Base-by-base conservation (phyloP, 2,113 vertebrate genomes). In the Mustela lutreola region DNA sequence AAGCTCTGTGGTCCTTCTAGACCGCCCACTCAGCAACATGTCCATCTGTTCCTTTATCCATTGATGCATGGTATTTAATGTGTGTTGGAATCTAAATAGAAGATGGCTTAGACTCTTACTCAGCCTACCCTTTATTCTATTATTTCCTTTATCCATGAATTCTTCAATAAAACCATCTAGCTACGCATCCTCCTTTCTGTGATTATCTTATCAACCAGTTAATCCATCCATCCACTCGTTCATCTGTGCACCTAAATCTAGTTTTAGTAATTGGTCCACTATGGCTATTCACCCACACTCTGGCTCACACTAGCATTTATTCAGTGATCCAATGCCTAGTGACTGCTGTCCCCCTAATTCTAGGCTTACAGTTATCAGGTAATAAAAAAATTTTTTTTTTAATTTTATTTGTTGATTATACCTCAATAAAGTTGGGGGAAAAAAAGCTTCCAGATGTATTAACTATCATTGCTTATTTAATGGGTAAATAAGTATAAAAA, bases 21-120 rank as follows among this genome's bases (percentile, higher is more conserved):
- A 10, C 45, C 36, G 36, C 31, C 18, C 9, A 82, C 58, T 78
- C 42, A 89, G 7, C 22, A 63, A 3, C 60, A 80, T 3, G 10
- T 56, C 71, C 65, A 93, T 63, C 11, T 87, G 50, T 94, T 94
- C 7, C 78, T 73, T 89, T 28, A 45, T 89, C 18, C 82, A 84
- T 39, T 39, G 42, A 76, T 62, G 93, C 56, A 73, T 58, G 89
- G 39, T n/a, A 53, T 45, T 92, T 85, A 58, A 26, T 80, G 63
- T 89, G 19, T 8, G 4, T 22, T 80, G 56, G 15, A 82, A 67
- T 26, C 36, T 93, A 87, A 83, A 33, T 56, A 24, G 60, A 70
- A 48, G n/a, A 70, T 21, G 50, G 7, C 5, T 90, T 36, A 88
- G 36, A 85, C 5, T 81, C 53, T 48, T 22, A 65, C 50, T 70